A percentile compares a stretch with the other conserved stretches of the same genome.
Conservation (phyloP, 1,140 invertebrate species). For the Agraylea sexmaculata region DNA sequence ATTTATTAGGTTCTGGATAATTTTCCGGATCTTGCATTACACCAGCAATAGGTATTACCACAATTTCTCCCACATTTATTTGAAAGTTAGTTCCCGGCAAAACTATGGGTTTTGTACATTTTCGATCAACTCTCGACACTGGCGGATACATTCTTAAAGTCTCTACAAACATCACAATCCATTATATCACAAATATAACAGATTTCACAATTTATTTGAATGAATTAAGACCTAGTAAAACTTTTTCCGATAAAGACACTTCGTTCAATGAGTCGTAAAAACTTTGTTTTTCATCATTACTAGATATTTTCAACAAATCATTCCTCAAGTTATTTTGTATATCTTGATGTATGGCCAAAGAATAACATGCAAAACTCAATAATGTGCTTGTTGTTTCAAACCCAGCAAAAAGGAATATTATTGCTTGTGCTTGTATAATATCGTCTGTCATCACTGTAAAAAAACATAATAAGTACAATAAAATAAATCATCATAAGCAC, state of each 20-base stretch:
- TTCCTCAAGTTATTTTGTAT: slow-evolving; percentile 45
- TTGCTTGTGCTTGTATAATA: slow-evolving; percentile 32
- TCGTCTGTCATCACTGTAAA: slow-evolving; percentile 33
- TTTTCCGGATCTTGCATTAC: slow-evolving; percentile 46
- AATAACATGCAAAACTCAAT: slow-evolving; percentile 42
- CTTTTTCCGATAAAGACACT: slow-evolving; percentile 42
- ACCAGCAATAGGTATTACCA: slow-evolving; percentile 38
- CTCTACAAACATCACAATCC: too few species aligned
- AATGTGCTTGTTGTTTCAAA: slow-evolving; percentile 41
- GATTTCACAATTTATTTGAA: slow-evolving; percentile 1
- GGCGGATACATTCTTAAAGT: slow-evolving; percentile 48
- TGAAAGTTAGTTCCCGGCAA: slow-evolving; percentile 34
- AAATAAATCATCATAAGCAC: too few species aligned
- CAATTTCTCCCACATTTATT: slow-evolving; percentile 30
- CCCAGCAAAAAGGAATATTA: slow-evolving; percentile 38
- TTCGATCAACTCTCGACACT: slow-evolving; percentile 35
- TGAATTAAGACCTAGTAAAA: slow-evolving; percentile 32
- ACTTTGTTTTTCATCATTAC: slow-evolving; percentile 33
- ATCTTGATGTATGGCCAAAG: slow-evolving; percentile 46
- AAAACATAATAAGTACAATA: too few species aligned
- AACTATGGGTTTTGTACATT: slow-evolving; percentile 38
- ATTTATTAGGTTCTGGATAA: slow-evolving; percentile 44
- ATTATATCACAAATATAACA: slow-evolving; percentile 9
- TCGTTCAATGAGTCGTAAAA: slow-evolving; percentile 44
- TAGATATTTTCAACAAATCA: slow-evolving; percentile 41